Base-by-base conservation (phyloP, 1,140 invertebrate genomes). In the Drosophila repletoides region DNA sequence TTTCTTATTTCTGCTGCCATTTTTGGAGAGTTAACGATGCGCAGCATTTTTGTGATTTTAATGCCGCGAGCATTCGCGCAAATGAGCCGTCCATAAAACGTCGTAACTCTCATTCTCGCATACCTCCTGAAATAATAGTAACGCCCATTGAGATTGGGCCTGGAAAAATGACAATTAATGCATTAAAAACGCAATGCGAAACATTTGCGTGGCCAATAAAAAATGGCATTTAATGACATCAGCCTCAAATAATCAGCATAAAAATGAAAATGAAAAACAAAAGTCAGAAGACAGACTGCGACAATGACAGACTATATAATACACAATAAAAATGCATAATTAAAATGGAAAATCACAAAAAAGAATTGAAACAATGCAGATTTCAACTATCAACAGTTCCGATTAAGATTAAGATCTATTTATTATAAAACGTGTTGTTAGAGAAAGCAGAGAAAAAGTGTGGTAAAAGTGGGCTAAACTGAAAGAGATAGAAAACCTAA, bases 31-130 rank as follows among this genome's bases (percentile, higher is more conserved):
- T 74, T 84, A 84, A 83, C 79, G 79, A 84, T 34, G 73, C 70
- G 60, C 58, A 84, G 73, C 73, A 67, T 84, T 77, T 77, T 84
- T 84, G 71, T 60, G 70, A 55, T 74, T 83, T 83, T 74, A 83
- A 83, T 83, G 79, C 79, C 70, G 73, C 60, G 31, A 84, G 69
- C 69, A 36, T n/a, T 56, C 21, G 51, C 49, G 61, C 41, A 64
- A 73, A 71, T 65, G 58, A 77, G 53, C 45, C 21, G 75, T 72
- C 81, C 77, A 83, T 81, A 81, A 81, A 81, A 73, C 49, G 33
- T 48, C 72, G 46, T 38, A 31, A 24, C 10, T 40, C 31, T 53
- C 29, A 51, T 38, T 2, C 14, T 12, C 0, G 0, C 34, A 5
- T 10, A 10, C 12, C 17, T n/a, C 41, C 6, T 22, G 14, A 69